Percentiles rank a stretch among this genome's conserved stretches.
Conservation (phyloP, 2,888 invertebrate genomes). For the Caenorhabditis zanzibari region DNA sequence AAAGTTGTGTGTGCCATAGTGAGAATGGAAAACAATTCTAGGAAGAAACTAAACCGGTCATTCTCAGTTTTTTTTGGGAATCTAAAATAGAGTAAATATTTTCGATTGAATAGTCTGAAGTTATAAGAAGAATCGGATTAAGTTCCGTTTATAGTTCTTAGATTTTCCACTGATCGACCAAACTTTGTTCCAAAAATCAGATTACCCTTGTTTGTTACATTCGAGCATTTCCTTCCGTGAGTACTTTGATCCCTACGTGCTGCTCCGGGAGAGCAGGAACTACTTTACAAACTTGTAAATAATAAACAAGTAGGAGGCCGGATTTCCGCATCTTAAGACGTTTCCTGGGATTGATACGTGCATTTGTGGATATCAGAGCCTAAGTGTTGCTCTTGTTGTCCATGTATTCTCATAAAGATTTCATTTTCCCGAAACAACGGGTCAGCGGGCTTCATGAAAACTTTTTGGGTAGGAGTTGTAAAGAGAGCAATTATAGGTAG, state of each 20-base stretch:
- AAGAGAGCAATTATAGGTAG: conserved; percentile 62
- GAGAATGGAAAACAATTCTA: conserved; percentile 18
- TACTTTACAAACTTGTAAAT: conserved; percentile 44
- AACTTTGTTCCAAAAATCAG: not conserved
- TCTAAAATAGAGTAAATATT: conserved; percentile 22
- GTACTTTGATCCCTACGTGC: conserved; percentile 41
- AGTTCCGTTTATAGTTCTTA: not conserved
- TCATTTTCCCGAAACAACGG: conserved; percentile 25
- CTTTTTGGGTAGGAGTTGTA: conserved; percentile 3
- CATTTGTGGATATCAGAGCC: conserved; percentile 12
- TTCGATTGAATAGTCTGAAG: conserved; percentile 5
- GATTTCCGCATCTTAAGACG: not conserved
- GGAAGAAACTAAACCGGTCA: conserved; percentile 29
- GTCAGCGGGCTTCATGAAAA: not conserved
- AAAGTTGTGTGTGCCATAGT: not conserved
- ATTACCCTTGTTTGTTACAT: not conserved
- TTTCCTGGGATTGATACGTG: conserved; percentile 12
- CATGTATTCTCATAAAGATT: conserved; percentile 23
- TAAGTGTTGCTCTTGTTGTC: no score
- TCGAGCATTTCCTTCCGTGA: conserved; percentile 5
- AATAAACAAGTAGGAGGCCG: conserved; percentile 51
- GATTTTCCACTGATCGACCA: not conserved
- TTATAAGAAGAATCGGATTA: not conserved
- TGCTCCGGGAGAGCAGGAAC: conserved; percentile 21
- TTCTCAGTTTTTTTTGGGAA: conserved; percentile 9